A percentile compares a stretch with the other conserved stretches of the same genome.
phyloP scores from a whole-genome alignment of 1,140 invertebrate species.

The Tetramorium alpestre region DNA sequence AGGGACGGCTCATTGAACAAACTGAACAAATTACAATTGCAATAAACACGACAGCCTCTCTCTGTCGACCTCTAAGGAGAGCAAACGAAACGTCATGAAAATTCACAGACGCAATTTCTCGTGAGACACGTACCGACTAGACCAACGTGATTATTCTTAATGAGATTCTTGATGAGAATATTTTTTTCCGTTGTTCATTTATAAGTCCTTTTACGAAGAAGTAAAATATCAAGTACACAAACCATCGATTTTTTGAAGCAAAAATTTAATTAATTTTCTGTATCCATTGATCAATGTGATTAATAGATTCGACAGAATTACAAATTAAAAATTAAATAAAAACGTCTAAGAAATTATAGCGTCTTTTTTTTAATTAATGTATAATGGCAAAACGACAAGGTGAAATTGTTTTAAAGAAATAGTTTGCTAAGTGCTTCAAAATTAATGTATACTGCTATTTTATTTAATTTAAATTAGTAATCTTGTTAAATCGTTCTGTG shows the following conservation, averaged over 20 bases:
- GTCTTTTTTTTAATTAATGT: not conserved
- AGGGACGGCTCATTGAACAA: not conserved
- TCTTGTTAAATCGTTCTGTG: not conserved
- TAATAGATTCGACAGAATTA: not conserved
- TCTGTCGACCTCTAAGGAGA: not conserved
- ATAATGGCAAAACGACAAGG: not conserved
- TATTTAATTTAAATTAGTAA: not conserved
- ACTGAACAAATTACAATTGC: not conserved
- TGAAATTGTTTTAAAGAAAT: not conserved
- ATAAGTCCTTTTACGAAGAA: not conserved
- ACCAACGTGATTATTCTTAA: constrained; percentile 25
- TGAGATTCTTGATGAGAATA: constrained; percentile 14
- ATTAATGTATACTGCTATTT: not conserved
- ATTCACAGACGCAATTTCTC: constrained; percentile 39
- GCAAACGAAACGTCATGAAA: constrained; percentile 5
- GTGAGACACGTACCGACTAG: not conserved
- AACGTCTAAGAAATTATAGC: not conserved
- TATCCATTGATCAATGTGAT: not conserved
- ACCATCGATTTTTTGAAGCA: not conserved
- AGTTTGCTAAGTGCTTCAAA: not conserved
- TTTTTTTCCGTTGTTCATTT: not conserved
- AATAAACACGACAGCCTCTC: not conserved
- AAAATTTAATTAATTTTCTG: constrained; percentile 5
- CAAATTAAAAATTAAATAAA: not conserved
- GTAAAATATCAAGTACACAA: not conserved